A percentile compares a stretch with the other conserved stretches of the same genome.
phyloP scores from a whole-genome alignment of 2,113 vertebrate species.

The Macquaria australasica region DNA sequence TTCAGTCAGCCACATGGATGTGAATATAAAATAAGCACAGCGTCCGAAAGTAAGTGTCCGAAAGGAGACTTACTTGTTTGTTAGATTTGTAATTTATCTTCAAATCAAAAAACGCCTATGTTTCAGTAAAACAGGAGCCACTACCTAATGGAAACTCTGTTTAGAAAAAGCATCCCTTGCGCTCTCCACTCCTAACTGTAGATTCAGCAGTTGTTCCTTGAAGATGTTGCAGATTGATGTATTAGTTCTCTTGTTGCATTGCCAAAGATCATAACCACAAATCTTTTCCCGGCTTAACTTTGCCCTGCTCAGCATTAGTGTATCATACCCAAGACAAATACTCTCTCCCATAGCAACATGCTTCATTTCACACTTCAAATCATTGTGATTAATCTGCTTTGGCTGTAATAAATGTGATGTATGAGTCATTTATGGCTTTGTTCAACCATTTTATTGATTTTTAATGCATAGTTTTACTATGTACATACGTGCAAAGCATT shows the following conservation, averaged over 20 bases:
- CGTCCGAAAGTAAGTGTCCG: no score
- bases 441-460: conserved; percentile 59
- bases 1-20: not conserved
- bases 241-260: not conserved
- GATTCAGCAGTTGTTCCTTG: not conserved
- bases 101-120: not conserved
- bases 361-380: conserved; percentile 53
- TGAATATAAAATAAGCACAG: no score
- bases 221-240: not conserved
- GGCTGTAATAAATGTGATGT: conserved; percentile 39
- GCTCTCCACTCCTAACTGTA: not conserved
- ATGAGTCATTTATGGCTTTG: conserved; percentile 26
- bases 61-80: not conserved
- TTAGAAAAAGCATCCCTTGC: not conserved
- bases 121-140: not conserved
- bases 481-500: conserved; percentile 25
- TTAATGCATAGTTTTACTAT: conserved; percentile 38
- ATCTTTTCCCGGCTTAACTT: not conserved
- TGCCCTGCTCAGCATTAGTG: not conserved
- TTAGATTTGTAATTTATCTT: not conserved
- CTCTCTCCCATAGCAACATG: conserved; percentile 8
- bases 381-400: conserved; percentile 54
- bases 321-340: not conserved
- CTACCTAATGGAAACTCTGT: not conserved
- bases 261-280: not conserved